Percentiles rank a stretch among this genome's conserved stretches.
phyloP scores from a whole-genome alignment of 2,797 vertebrate species.

The Acanthurus tractus region DNA sequence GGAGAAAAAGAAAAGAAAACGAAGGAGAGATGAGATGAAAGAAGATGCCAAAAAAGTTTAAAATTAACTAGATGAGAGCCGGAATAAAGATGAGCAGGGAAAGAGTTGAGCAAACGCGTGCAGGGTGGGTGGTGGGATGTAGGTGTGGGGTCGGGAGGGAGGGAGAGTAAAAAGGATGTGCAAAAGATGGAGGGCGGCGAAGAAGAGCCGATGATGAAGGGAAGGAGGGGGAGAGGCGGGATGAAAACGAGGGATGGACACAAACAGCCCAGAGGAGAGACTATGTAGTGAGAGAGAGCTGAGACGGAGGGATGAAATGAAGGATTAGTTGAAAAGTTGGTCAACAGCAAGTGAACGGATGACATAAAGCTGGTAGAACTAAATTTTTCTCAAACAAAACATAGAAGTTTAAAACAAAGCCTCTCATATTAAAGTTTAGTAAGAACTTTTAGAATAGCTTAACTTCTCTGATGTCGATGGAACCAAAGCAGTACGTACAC shows the following conservation, averaged over 20 bases:
- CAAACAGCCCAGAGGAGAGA: slow-evolving; percentile 34
- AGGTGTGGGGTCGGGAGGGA: slow-evolving; percentile 9
- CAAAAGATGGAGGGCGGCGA: not conserved
- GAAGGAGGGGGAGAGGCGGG: slow-evolving; percentile 12
- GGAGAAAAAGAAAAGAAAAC: slow-evolving; percentile 23
- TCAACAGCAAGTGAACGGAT: slow-evolving; percentile 1
- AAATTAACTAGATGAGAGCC: slow-evolving; percentile 50
- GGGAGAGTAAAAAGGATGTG: slow-evolving; percentile 23
- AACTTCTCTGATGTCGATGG: slow-evolving; percentile 15
- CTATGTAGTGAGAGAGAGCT: slow-evolving; percentile 25
- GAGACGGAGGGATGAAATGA: slow-evolving; percentile 15
- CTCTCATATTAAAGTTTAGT: not conserved
- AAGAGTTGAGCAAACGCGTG: slow-evolving; percentile 10
- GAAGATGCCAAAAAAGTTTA: slow-evolving; percentile 26
- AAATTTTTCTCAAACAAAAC: not conserved
- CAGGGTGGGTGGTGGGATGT: slow-evolving; percentile 7
- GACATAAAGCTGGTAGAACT: not conserved
- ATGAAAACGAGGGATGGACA: slow-evolving; percentile 24
- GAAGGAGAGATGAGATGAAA: slow-evolving; percentile 33
- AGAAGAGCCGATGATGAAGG: slow-evolving; percentile 35
- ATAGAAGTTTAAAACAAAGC: not conserved
- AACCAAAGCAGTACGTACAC: slow-evolving; percentile 9
- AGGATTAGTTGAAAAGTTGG: slow-evolving; percentile 21
- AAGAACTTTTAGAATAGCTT: not conserved
- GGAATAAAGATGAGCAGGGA: slow-evolving; percentile 57